Percentiles rank a stretch among this genome's conserved stretches.
Evolutionary conservation across 1,140 invertebrate genomes (phyloP).

Genomic region (Linepithema humile): DNA sequence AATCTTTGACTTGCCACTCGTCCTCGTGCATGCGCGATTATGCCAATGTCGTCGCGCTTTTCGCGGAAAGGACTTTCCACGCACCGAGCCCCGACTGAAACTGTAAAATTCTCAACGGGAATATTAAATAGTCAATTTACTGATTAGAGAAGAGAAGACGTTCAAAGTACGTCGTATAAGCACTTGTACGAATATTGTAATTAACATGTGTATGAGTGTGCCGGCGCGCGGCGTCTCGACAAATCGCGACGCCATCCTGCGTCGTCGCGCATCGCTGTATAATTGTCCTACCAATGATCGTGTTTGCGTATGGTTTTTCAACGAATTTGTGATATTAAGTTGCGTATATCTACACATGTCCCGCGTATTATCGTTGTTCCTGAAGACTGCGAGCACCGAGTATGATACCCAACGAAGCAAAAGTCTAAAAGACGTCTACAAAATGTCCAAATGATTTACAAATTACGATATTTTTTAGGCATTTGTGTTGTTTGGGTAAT

Average conservation of each 20-base stretch:
- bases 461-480: background rate
- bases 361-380: conserved; percentile 8
- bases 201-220: conserved; percentile 68
- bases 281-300: conserved; percentile 78
- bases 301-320: conserved; percentile 78
- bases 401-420: background rate
- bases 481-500: background rate
- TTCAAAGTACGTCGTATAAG: conserved; percentile 62
- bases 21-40: background rate
- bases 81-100: conserved; percentile 77
- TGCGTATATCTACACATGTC: conserved; percentile 47
- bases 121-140: conserved; percentile 84
- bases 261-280: conserved; percentile 72
- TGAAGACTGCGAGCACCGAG: conserved; percentile 40
- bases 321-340: conserved; percentile 82
- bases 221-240: conserved; percentile 43
- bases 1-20: background rate
- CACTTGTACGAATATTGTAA: conserved; percentile 75
- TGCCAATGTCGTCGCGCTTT: background rate
- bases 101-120: conserved; percentile 82
- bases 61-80: conserved; percentile 23
- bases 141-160: conserved; percentile 71
- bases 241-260: conserved; percentile 34
- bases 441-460: background rate
- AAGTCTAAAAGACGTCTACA: background rate